Conservation (phyloP, 1,140 invertebrate species). For the Brachionus asplanchnoidis region DNA sequence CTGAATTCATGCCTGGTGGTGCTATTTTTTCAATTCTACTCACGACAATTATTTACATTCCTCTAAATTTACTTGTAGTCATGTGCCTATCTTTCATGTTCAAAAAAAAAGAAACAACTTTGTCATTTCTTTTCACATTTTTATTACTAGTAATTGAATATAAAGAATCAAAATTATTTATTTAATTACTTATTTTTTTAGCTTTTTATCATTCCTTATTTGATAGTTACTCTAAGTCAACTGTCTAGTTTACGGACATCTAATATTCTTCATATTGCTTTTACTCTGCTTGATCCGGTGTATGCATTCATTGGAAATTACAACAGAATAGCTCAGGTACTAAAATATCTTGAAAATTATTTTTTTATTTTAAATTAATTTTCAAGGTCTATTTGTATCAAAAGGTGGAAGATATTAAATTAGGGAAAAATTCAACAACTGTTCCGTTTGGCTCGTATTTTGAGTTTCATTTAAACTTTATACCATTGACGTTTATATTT, state of each 20-base stretch:
- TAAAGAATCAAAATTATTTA: no score
- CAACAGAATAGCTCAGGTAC: not conserved
- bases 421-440: not conserved
- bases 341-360: not conserved
- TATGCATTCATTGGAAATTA: slow-evolving; percentile 20
- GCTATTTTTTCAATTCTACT: slow-evolving; percentile 4
- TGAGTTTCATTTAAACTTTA: slow-evolving; percentile 7
- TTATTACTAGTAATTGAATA: no score
- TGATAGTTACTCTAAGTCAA: not conserved
- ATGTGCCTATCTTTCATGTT: slow-evolving; percentile 25
- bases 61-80: not conserved
- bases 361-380: not conserved
- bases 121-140: not conserved
- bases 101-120: slow-evolving; percentile 19
- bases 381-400: slow-evolving; percentile 4
- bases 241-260: not conserved
- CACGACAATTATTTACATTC: slow-evolving; percentile 28
- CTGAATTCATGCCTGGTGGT: slow-evolving; percentile 18
- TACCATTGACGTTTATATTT: slow-evolving; percentile 24
- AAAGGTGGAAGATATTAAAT: not conserved
- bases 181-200: not conserved
- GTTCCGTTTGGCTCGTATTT: slow-evolving; percentile 27
- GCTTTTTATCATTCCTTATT: slow-evolving; percentile 22
- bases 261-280: slow-evolving; percentile 3
- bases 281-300: not conserved